Conservation (phyloP, 2,888 invertebrate genomes). For the Amiota mariae region DNA sequence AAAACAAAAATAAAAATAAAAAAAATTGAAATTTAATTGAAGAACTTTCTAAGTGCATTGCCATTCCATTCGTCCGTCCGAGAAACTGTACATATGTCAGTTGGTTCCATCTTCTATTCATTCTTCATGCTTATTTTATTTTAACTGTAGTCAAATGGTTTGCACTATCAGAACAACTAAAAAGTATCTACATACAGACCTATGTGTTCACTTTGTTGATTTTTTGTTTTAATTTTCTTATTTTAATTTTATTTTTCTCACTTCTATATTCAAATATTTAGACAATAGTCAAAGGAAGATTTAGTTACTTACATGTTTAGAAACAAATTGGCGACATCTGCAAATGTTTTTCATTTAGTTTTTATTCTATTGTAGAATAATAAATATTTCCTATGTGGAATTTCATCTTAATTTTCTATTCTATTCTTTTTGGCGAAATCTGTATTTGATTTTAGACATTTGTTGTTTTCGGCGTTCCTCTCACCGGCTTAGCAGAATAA, state of each 20-base stretch:
- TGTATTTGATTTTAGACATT: constrained; percentile 26
- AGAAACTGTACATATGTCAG: too few species aligned
- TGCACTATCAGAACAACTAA: too few species aligned
- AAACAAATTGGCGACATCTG: constrained; percentile 11
- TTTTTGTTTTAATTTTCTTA: not conserved
- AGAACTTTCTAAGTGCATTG: too few species aligned
- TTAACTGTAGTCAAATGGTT: too few species aligned
- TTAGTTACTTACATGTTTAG: constrained; percentile 1
- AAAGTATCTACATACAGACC: too few species aligned
- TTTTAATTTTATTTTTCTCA: not conserved
- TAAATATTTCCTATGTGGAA: not conserved
- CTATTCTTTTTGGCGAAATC: not conserved
- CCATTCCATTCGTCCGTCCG: too few species aligned
- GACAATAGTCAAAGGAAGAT: constrained; percentile 17
- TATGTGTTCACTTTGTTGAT: not conserved
- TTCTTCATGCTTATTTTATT: too few species aligned
- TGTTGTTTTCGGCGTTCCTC: constrained; percentile 5
- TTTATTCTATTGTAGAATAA: not conserved
- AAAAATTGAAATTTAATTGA: too few species aligned
- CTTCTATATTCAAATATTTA: constrained; percentile 12
- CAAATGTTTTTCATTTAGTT: constrained; percentile 12
- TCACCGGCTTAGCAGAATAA: not conserved
- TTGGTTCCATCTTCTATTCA: too few species aligned
- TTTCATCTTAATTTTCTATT: not conserved
- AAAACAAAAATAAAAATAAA: too few species aligned